Evolutionary conservation across 2,797 vertebrate genomes (phyloP).

Genomic region (Lophius americanus): DNA sequence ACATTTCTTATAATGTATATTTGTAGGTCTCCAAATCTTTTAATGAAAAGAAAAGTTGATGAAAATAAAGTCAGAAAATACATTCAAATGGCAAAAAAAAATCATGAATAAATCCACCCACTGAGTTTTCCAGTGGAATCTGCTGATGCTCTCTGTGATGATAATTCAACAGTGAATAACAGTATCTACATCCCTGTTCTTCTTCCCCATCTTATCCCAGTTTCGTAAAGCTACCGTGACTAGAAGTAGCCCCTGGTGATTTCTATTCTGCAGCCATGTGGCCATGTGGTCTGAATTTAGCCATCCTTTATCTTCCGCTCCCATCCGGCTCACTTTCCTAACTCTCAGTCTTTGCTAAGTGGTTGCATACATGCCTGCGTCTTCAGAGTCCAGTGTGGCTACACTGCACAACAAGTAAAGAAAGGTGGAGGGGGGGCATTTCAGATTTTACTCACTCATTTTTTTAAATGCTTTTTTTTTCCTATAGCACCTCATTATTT

Average conservation of each 20-base stretch:
- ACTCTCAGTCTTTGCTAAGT: conserved; percentile 43
- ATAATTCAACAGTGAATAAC: conserved; percentile 11
- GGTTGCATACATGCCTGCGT: conserved; percentile 69
- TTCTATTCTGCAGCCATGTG: conserved; percentile 56
- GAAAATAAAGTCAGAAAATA: background rate
- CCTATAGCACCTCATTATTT: conserved; percentile 36
- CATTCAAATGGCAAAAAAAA: background rate
- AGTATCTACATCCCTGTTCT: background rate
- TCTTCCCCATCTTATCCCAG: background rate
- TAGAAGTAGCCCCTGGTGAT: conserved; percentile 73
- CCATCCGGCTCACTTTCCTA: conserved; percentile 75
- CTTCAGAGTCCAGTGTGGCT: conserved; percentile 44
- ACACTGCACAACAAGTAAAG: conserved; percentile 3
- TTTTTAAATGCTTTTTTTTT: conserved; percentile 26
- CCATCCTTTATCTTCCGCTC: conserved; percentile 70
- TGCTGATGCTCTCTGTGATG: background rate
- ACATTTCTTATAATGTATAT: background rate
- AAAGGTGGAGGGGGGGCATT: background rate
- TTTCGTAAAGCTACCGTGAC: conserved; percentile 72
- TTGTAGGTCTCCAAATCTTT: background rate
- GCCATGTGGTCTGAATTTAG: conserved; percentile 82
- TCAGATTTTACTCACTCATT: conserved; percentile 47
- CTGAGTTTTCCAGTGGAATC: background rate
- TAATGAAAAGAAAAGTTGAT: background rate
- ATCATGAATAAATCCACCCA: background rate